Base-by-base conservation (phyloP, 2,888 invertebrate species). In the Stegophylla sp. region DNA sequence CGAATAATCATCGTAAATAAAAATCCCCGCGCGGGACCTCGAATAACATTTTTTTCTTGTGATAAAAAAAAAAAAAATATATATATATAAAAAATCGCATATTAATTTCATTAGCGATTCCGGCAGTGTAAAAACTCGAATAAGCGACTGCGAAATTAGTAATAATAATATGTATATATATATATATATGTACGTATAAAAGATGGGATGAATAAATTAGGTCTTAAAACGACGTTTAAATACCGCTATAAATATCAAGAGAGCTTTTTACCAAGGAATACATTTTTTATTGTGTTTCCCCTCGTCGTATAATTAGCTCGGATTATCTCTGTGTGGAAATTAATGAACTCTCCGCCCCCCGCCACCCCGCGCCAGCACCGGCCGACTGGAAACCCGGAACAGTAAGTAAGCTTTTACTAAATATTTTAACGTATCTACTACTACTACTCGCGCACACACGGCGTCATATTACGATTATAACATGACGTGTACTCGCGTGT, bases 221-320 rank as follows among this genome's bases (percentile, higher is more conserved):
- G 34, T 59, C 71, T 79, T 79, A 79, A 79, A 71, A 71, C 69
- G 79, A 79, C 79, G 79, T 79, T 79, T 71, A 79, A 79, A 79
- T 79, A 79, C 69, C 69, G 61, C 79, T 71, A 79, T 79, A 79
- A 71, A 71, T 79, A 79, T 77, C 77, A 59, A 77, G 77, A 77
- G 77, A 77, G 77, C 76, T 77, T 77, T 77, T 77, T 69, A 61
- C 61, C 71, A 63, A 79, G 61, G 69, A 79, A 79, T 61, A 79
- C 45, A 79, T 71, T 79, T 79, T 76, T 79, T 79, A 79, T 79
- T 71, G 79, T 69, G 69, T 69, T 77, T 28, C 77, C 77, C 56
- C 77, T 77, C 67, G 77, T 76, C 75, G 64, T 66, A 66, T 76
- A 76, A 76, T 76, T 76, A 76, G 75, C 64, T 76, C 66, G 75